Percentiles rank a stretch among this genome's conserved stretches.
Evolutionary conservation across 2,888 invertebrate species (phyloP).

Genomic region (Trachelus troglodyta): DNA sequence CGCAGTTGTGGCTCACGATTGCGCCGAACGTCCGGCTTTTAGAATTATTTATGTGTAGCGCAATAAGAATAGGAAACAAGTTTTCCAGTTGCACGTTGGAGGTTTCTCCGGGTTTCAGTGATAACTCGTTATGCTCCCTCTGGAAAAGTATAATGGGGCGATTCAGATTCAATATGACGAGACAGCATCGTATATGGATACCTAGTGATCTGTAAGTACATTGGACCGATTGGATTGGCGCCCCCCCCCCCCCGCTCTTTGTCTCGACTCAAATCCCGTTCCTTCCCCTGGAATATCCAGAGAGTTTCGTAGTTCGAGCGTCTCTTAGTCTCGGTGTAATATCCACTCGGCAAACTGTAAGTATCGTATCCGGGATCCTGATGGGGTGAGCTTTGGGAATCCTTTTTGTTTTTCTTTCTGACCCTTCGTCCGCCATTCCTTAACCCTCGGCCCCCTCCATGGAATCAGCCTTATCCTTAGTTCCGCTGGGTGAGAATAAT

Average conservation of each 20-base stretch:
- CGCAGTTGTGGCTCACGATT: too few relatives aligned
- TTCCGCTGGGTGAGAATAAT: too few relatives aligned
- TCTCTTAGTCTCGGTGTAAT: conserved; percentile 35
- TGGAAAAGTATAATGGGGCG: conserved; percentile 26
- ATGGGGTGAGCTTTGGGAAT: conserved; percentile 11
- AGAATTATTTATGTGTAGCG: too few relatives aligned
- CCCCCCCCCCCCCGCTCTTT: conserved; percentile 32
- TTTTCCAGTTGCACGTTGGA: too few relatives aligned
- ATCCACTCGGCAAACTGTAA: conserved; percentile 35
- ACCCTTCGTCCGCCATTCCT: not conserved
- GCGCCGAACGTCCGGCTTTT: too few relatives aligned
- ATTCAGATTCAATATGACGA: conserved; percentile 56
- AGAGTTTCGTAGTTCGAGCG: conserved; percentile 19
- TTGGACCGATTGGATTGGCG: conserved; percentile 52
- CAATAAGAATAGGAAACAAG: too few relatives aligned
- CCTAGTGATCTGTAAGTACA: conserved; percentile 59
- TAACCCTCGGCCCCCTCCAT: too few relatives aligned
- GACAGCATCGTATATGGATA: conserved; percentile 41
- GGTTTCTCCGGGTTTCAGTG: too few relatives aligned
- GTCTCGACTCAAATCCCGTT: not conserved
- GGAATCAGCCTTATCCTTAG: too few relatives aligned
- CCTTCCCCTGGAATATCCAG: not conserved
- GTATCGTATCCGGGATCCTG: conserved; percentile 19
- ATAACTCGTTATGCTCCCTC: not conserved
- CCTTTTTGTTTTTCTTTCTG: conserved; percentile 20